phyloP scores from a whole-genome alignment of 1,140 invertebrate genomes.

The Drosophila mojavensis region DNA sequence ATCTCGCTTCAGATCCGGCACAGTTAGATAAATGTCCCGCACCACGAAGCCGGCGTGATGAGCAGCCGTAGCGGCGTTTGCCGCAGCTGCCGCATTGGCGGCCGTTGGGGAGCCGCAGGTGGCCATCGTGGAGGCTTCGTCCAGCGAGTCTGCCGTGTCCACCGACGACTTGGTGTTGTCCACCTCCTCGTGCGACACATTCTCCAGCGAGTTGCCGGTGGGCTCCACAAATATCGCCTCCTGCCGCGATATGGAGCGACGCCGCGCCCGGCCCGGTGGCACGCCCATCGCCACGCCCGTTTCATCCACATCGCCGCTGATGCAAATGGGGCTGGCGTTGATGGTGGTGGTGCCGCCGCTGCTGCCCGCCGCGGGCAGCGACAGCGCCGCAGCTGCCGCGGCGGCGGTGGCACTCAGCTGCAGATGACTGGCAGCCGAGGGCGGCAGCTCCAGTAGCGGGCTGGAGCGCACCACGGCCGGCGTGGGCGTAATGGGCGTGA shows the following conservation, averaged over 20 bases:
- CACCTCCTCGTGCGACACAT: constrained; percentile 87
- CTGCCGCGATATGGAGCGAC: constrained; percentile 89
- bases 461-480: constrained; percentile 59
- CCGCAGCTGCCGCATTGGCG: constrained; percentile 19
- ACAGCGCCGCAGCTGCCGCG: constrained; percentile 21
- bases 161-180: constrained; percentile 83
- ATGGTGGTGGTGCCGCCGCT: constrained; percentile 17
- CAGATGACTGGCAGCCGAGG: constrained; percentile 39
- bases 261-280: constrained; percentile 83
- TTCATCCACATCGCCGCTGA: constrained; percentile 62
- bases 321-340: constrained; percentile 42
- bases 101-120: constrained; percentile 67
- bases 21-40: constrained; percentile 91
- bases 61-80: constrained; percentile 7
- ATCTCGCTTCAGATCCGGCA: constrained; percentile 92
- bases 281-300: constrained; percentile 62
- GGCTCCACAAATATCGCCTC: constrained; percentile 91
- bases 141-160: constrained; percentile 85
- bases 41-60: constrained; percentile 82
- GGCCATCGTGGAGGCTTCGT: constrained; percentile 81
- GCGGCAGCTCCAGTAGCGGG: constrained; percentile 85
- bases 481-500: constrained; percentile 78
- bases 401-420: constrained; percentile 35
- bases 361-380: constrained; percentile 28
- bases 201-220: constrained; percentile 88